A percentile compares a stretch with the other conserved stretches of the same genome.
Conservation (phyloP, 2,113 vertebrate genomes). For the Chionodraco myersi region DNA sequence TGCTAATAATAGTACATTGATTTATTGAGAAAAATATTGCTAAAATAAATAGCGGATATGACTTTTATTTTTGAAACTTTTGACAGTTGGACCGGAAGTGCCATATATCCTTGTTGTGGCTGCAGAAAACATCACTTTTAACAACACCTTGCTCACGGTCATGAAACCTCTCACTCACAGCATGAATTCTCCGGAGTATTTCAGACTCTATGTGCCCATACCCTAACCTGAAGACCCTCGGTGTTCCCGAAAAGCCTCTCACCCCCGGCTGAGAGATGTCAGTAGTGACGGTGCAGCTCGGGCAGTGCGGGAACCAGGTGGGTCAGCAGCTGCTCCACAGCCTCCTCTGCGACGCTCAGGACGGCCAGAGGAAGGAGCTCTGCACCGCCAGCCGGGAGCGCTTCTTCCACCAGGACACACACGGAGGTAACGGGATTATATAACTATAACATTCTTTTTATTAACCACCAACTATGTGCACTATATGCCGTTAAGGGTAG, state of each 20-base stretch:
- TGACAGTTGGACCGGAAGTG: constrained; percentile 30
- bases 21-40: too few relatives aligned
- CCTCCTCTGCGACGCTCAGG: constrained; percentile 82
- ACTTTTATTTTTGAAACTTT: constrained; percentile 59
- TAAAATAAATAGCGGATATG: neutral
- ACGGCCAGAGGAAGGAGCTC: constrained; percentile 83
- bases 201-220: neutral
- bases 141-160: neutral
- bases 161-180: neutral
- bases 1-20: too few relatives aligned
- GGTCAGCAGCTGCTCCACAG: constrained; percentile 89
- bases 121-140: neutral
- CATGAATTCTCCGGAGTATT: neutral
- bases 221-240: neutral
- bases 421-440: constrained; percentile 80
- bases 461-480: too few relatives aligned
- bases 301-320: constrained; percentile 97
- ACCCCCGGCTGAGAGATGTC: constrained; percentile 83
- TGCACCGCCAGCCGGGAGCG: constrained; percentile 83
- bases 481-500: too few relatives aligned
- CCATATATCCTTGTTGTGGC: neutral
- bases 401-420: constrained; percentile 86
- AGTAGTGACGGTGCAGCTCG: constrained; percentile 91
- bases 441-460: too few relatives aligned
- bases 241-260: neutral